Evolutionary conservation across 2,113 vertebrate genomes (phyloP), one percentile per base, ranked within the genome.

Genomic region (Chrysochloris asiatica): DNA sequence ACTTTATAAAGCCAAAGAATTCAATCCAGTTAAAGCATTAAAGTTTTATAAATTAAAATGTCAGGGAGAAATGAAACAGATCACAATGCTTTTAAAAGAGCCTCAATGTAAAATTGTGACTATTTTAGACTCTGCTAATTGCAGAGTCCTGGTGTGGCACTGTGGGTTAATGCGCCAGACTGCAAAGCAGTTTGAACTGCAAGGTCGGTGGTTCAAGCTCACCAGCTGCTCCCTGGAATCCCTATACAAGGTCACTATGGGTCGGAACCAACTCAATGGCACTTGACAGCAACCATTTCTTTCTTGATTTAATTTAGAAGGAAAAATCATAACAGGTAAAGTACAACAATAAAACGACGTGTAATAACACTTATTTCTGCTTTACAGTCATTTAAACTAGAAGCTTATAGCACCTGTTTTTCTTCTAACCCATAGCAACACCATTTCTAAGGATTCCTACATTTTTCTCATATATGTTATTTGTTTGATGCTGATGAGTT

Each of bases 241-340:
- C n/a, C n/a, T n/a, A n/a, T n/a, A n/a, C n/a, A n/a, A n/a, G n/a
- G n/a, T n/a, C n/a, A n/a, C n/a, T n/a, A n/a, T n/a, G n/a, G n/a
- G n/a, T n/a, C n/a, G n/a, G n/a, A n/a, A n/a, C n/a, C n/a, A n/a
- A n/a, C n/a, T n/a, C n/a, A n/a, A n/a, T n/a, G n/a, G n/a, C n/a
- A n/a, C n/a, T n/a, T n/a, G n/a, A n/a, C n/a, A n/a, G n/a, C n/a
- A n/a, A n/a, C n/a, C n/a, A 61, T n/a, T 83, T 79, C 14, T 79
- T 65, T 59, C 54, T 80, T 69, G 43, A 85, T 16, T 88, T 83
- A 69, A 69, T 72, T 90, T 13, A 87, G 36, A 89, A 86, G 77
- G 65, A 65, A 72, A 91, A 87, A 56, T 71, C 56, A 69, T 8
- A 24, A 48, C 56, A 79, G 12, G 16, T 73, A 85, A 87, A 41